phyloP scores from a whole-genome alignment of 1,140 invertebrate species.

The Zaprionus nigranus region DNA sequence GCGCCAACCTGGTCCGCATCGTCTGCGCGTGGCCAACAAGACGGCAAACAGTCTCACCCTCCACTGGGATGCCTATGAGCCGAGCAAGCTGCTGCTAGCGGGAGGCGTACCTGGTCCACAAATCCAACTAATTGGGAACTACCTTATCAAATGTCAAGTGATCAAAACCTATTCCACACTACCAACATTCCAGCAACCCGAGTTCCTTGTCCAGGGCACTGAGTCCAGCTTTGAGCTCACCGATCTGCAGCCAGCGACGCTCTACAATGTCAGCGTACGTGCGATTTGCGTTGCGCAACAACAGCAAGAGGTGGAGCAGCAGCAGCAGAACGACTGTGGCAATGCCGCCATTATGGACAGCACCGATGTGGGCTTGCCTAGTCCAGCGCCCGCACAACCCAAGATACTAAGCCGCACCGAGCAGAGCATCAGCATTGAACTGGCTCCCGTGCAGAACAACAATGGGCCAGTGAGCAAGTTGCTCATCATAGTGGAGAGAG shows the following conservation, averaged over 20 bases:
- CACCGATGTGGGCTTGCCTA: slow-evolving; percentile 89
- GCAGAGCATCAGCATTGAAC: slow-evolving; percentile 87
- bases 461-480: slow-evolving; percentile 91
- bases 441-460: slow-evolving; percentile 88
- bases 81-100: slow-evolving; percentile 57
- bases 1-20: slow-evolving; percentile 83
- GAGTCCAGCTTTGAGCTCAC: slow-evolving; percentile 85
- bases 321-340: slow-evolving; percentile 85
- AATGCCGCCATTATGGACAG: slow-evolving; percentile 86
- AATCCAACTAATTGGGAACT: slow-evolving; percentile 83
- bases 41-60: slow-evolving; percentile 86
- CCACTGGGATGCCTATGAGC: slow-evolving; percentile 84
- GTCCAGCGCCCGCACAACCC: slow-evolving; percentile 87
- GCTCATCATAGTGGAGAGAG: slow-evolving; percentile 87
- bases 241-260: slow-evolving; percentile 89
- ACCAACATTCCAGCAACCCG: slow-evolving; percentile 61
- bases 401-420: slow-evolving; percentile 86
- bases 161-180: slow-evolving; percentile 84
- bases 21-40: slow-evolving; percentile 84
- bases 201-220: slow-evolving; percentile 85
- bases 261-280: slow-evolving; percentile 89
- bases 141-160: slow-evolving; percentile 85
- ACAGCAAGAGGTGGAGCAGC: slow-evolving; percentile 8
- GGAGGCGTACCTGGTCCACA: slow-evolving; percentile 41
- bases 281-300: slow-evolving; percentile 87